A percentile compares a stretch with the other conserved stretches of the same genome.
These are phyloP conservation scores for Leptura quadrifasciata DNA, from an alignment of 2,888 invertebrate genomes.

Conservation along the genomic window DNA sequence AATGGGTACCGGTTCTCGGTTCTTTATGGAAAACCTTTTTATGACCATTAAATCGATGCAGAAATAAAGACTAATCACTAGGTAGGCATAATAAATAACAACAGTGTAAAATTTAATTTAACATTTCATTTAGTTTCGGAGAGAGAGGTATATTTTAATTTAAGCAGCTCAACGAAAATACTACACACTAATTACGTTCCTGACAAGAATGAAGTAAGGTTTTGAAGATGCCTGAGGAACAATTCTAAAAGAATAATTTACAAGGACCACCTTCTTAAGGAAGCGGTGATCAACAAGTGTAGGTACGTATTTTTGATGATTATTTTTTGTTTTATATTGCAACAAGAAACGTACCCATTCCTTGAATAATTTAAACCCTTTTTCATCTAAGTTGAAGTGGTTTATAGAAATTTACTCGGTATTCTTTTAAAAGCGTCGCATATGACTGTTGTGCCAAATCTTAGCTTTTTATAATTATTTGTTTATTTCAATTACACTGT, in stretches of 20 bases:
- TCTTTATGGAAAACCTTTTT: slow-evolving; percentile 4
- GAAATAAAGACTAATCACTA: slow-evolving; percentile 32
- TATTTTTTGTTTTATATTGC: too few relatives aligned
- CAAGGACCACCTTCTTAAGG: background rate
- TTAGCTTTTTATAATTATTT: too few relatives aligned
- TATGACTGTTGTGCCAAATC: too few relatives aligned
- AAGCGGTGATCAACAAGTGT: slow-evolving; percentile 3
- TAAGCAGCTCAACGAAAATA: slow-evolving; percentile 32
- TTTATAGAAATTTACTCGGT: too few relatives aligned
- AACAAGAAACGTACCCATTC: too few relatives aligned
- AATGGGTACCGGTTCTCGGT: slow-evolving; percentile 9
- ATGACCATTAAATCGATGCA: slow-evolving; percentile 28
- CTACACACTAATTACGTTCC: slow-evolving; percentile 25
- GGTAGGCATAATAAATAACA: slow-evolving; percentile 24
- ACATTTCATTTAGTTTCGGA: slow-evolving; percentile 31
- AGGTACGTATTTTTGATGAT: too few relatives aligned
- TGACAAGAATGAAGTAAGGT: slow-evolving; percentile 32
- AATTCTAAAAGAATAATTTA: slow-evolving; percentile 8
- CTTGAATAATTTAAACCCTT: too few relatives aligned
- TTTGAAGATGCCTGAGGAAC: slow-evolving; percentile 26
- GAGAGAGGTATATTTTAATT: slow-evolving; percentile 29
- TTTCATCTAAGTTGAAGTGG: too few relatives aligned
- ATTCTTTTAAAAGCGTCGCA: too few relatives aligned
- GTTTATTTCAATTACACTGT: too few relatives aligned
- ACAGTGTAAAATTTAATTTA: slow-evolving; percentile 31